Evolutionary conservation across 2,888 invertebrate genomes (phyloP), one percentile per base, ranked within the genome.

Genomic region (Oscheius onirici): DNA sequence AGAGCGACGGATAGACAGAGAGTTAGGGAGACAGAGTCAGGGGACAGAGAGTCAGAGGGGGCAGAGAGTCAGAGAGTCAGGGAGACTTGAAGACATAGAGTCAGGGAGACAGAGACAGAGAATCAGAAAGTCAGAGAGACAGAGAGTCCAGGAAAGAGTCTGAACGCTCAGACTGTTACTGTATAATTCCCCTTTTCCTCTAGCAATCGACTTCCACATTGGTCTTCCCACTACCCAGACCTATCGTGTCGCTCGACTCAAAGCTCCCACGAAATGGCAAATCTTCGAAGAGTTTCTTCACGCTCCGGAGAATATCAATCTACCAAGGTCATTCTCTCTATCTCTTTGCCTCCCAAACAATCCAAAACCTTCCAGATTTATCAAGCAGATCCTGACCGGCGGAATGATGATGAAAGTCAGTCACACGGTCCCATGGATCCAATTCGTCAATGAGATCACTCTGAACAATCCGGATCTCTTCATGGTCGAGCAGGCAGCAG

Each of bases 391-490:
- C 24, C 24, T 52, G 5, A 69, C 26, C 5, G 73, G 72, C 26
- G 76, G 76, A 69, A 73, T 74, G 6, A 51, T 74, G 5, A 54
- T 54, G 2, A 78, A 72, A 57, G 65, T 71, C 0, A 41, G 44
- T 1, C 46, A 70, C 2, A 57, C 67, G 11, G 75, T 74, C 2
- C 78, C 78, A 2, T 78, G 72, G 49, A 63, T 78, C 2, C 63
- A 69, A 15, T 78, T 78, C 57, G 71, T 73, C 13, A 68, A 55
- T 22, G 72, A 74, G n/a, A 78, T 83, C 72, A 82, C 81, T 3
- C 70, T 84, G 34, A 84, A 84, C 70, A 79, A 84, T 60, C 84
- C 84, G 2, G 84, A 84, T 22, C 72, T 82, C 51, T 81, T 80
- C 58, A 17, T 72, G 40, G 44, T 84, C 15, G 84, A 84, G 40